Evolutionary conservation across 1,140 invertebrate species (phyloP), one percentile per base, ranked within the genome.

Genomic region (Pseudomyrmex dendroicus): DNA sequence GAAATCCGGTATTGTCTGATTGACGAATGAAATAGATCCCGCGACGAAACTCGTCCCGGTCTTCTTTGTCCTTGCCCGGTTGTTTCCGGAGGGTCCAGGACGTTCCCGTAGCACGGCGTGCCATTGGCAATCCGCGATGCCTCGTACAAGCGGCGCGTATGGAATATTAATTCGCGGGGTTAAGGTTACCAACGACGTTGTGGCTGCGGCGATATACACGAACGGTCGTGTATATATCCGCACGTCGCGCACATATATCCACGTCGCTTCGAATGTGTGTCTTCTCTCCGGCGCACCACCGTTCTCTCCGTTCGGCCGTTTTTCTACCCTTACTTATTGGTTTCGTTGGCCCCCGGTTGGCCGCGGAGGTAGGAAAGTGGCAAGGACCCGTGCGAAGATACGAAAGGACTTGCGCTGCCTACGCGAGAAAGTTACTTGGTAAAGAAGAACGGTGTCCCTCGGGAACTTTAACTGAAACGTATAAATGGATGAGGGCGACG

Each of bases 91-190:
- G 89, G 85, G 86, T 88, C 84, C 73, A 73, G 83, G 63, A 72
- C 56, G 64, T 73, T 74, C 85, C 68, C 78, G 57, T 4, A 48
- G 48, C 67, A 56, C 54, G 25, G 78, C 80, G 86, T 78, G 86
- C 85, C 90, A 91, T 90, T 90, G 90, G 87, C 87, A 89, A 92
- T 92, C 89, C 90, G 80, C 83, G 72, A 87, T 63, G 87, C 9
- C 77, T 84, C 73, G 84, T 61, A 83, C 59, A 48, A 35, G 73
- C 73, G 59, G 86, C 88, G 87, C 87, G 86, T 76, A 86, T 93
- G 88, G 93, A 93, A 93, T 93, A 93, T 93, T 93, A 93, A 94
- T 92, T 92, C 88, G 63, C 73, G 74, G 84, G 89, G 86, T 90
- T 90, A 89, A 89, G 87, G 90, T 90, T 90, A 89, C 85, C 82